Evolutionary conservation across 1,140 invertebrate species (phyloP).

Genomic region (Coenobita brevimanus): DNA sequence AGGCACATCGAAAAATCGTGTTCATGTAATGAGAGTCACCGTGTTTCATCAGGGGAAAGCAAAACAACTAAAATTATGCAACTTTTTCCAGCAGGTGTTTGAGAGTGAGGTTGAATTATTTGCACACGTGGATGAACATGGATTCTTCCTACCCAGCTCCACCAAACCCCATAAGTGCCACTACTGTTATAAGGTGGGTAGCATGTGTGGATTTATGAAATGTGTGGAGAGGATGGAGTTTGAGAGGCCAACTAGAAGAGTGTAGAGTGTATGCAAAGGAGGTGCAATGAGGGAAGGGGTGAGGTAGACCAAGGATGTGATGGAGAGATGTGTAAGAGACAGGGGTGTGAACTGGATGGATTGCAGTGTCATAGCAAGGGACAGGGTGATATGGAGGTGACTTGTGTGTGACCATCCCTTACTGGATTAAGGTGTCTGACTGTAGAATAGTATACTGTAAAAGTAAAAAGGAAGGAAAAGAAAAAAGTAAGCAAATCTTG

Average conservation of each 20-base stretch:
- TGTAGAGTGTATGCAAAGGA: not conserved
- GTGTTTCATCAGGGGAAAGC: not conserved
- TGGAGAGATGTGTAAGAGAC: too few species aligned
- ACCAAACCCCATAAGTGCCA: constrained; percentile 52
- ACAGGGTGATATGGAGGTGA: too few species aligned
- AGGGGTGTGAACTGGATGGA: too few species aligned
- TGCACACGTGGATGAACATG: constrained; percentile 39
- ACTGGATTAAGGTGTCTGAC: too few species aligned
- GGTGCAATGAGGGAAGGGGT: too few species aligned
- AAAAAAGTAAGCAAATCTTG: not conserved
- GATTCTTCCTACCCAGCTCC: constrained; percentile 8
- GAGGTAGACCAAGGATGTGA: too few species aligned
- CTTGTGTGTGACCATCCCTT: too few species aligned
- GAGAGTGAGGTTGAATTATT: constrained; percentile 39
- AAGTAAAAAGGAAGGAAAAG: too few species aligned
- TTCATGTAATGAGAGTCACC: too few species aligned
- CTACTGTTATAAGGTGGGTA: constrained; percentile 49
- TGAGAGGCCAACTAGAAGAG: not conserved
- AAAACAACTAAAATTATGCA: not conserved
- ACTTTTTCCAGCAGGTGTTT: constrained; percentile 23
- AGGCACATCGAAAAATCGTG: too few species aligned
- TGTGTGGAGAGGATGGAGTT: not conserved
- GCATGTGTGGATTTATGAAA: not conserved
- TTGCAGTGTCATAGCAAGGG: too few species aligned
- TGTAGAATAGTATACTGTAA: not conserved